These are phyloP conservation scores for Cryptoblepharus egeriae DNA, from an alignment of 2,797 vertebrate genomes.

Conservation along the genomic window DNA sequence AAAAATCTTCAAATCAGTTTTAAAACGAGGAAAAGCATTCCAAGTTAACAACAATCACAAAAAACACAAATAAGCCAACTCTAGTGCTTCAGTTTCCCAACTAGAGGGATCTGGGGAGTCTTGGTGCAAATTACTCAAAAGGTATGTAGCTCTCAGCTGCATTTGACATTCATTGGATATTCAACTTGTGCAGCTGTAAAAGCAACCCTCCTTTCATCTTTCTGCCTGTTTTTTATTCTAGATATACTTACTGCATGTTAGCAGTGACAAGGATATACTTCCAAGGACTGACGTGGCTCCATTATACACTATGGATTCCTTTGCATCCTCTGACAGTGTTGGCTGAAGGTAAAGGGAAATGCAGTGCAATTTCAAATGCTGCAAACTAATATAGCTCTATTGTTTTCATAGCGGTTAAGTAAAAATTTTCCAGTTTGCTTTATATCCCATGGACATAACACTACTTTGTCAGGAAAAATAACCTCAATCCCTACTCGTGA, in stretches of 20 bases:
- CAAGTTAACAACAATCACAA: background rate
- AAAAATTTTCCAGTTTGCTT: too few species aligned
- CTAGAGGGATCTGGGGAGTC: background rate
- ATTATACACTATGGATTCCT: slow-evolving; percentile 87
- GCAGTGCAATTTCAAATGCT: background rate
- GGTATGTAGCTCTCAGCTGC: background rate
- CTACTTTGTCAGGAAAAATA: too few species aligned
- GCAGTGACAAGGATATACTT: slow-evolving; percentile 80
- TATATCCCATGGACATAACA: too few species aligned
- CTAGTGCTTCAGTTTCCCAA: background rate
- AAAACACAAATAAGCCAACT: background rate
- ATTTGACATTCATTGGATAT: background rate
- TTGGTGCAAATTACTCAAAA: background rate
- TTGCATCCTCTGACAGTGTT: slow-evolving; percentile 86
- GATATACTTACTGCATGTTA: slow-evolving; percentile 89
- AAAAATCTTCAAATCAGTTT: background rate
- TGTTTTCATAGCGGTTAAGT: background rate
- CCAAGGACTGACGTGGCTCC: slow-evolving; percentile 82
- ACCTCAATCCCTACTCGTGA: too few species aligned
- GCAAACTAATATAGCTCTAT: background rate
- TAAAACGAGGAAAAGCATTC: background rate
- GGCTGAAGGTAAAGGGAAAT: slow-evolving; percentile 87
- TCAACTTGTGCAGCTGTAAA: background rate
- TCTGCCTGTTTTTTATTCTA: slow-evolving; percentile 64
- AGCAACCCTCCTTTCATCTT: slow-evolving; percentile 9